Conservation (phyloP, 23 tunicate genomes). For the Ascidia mentula region DNA sequence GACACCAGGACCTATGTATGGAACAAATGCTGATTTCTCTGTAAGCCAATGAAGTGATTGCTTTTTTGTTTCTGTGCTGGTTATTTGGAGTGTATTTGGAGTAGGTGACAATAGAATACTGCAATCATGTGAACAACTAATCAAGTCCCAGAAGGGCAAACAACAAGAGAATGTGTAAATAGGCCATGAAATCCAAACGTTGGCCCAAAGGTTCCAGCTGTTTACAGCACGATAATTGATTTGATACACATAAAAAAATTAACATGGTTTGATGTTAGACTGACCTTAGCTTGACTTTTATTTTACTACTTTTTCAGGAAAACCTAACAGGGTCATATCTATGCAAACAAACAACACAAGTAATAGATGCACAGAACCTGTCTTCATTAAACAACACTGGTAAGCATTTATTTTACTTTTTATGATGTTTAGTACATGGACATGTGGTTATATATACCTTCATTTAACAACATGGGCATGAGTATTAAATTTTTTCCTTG, state of each 20-base stretch:
- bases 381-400: not conserved
- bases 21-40: not conserved
- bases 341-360: constrained; percentile 13
- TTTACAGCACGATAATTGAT: not conserved
- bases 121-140: no score
- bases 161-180: no score
- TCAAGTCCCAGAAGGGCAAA: no score
- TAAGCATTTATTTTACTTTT: not conserved
- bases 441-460: no score
- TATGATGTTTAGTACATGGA: no score
- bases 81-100: no score
- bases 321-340: not conserved
- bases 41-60: no score
- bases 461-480: no score
- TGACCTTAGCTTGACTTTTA: not conserved
- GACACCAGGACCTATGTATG: not conserved
- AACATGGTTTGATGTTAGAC: not conserved
- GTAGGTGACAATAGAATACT: no score
- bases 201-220: not conserved
- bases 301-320: not conserved
- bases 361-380: not conserved
- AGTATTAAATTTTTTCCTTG: no score
- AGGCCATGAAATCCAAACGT: constrained; percentile 4
- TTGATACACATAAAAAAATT: no score
- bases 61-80: no score